These are phyloP conservation scores for Xestia sexstrigata DNA, from an alignment of 2,888 invertebrate genomes.

Conservation along the genomic window DNA sequence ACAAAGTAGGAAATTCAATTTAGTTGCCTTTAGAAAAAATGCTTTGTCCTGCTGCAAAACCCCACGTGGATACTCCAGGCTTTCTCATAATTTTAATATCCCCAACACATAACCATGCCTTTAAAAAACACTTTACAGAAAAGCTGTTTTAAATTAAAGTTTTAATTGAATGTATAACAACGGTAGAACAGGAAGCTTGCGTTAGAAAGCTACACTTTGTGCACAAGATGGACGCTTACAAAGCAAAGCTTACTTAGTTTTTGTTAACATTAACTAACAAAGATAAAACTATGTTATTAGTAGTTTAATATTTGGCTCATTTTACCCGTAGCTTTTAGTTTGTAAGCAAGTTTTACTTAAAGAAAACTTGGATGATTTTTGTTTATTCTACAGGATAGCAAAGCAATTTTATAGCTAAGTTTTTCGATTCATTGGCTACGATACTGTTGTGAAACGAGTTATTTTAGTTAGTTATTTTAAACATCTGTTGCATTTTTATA, in stretches of 20 bases:
- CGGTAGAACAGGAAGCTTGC: constrained; percentile 25
- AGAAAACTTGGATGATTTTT: background rate
- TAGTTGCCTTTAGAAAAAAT: background rate
- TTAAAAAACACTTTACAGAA: constrained; percentile 1
- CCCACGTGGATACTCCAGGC: too few relatives aligned
- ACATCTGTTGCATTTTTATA: background rate
- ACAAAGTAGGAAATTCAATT: background rate
- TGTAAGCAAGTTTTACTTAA: background rate
- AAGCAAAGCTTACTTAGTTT: constrained; percentile 62
- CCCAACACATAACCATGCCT: background rate
- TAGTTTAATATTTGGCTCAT: constrained; percentile 43
- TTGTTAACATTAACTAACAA: constrained; percentile 34
- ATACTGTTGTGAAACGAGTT: background rate
- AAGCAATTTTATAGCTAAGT: background rate
- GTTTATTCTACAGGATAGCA: constrained; percentile 5
- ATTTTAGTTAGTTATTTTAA: too few relatives aligned
- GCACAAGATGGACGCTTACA: constrained; percentile 51
- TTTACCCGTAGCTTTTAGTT: constrained; percentile 24
- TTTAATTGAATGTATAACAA: constrained; percentile 54
- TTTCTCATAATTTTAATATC: background rate
- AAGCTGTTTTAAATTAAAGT: constrained; percentile 35
- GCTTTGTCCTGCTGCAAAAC: background rate
- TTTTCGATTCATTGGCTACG: background rate
- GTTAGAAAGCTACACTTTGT: constrained; percentile 46
- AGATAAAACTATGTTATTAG: constrained; percentile 46